Evolutionary conservation across 2,113 vertebrate species (phyloP).

Genomic region (Poecile atricapillus): DNA sequence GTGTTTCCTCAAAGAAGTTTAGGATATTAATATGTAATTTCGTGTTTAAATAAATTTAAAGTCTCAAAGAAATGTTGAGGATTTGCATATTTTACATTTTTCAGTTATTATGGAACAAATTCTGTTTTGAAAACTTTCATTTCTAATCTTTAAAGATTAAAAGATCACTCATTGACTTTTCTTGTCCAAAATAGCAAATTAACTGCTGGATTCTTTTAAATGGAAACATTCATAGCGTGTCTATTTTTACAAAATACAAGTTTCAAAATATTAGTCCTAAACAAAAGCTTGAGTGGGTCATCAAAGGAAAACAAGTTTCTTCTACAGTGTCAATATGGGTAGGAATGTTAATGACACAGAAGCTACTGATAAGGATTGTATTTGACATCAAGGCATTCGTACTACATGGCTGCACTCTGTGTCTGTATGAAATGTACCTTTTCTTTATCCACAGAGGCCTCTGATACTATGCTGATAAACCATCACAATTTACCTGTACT

Average conservation of each 20-base stretch:
- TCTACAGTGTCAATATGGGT: neutral
- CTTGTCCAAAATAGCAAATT: fast-evolving
- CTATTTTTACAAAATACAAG: neutral
- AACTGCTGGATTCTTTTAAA: neutral
- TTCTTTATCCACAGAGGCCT: neutral
- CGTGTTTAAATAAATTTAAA: neutral
- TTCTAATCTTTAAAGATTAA: neutral
- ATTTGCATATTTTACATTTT: neutral
- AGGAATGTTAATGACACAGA: neutral
- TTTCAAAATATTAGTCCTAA: neutral
- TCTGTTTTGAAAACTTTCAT: neutral
- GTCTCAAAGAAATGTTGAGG: neutral
- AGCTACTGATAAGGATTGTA: neutral
- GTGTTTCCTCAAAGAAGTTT: neutral
- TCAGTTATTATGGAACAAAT: neutral
- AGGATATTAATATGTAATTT: neutral
- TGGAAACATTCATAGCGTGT: neutral
- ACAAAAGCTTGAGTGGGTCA: neutral
- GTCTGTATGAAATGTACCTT: neutral
- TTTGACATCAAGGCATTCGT: neutral
- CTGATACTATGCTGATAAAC: neutral
- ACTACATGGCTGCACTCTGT: neutral
- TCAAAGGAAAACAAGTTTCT: neutral
- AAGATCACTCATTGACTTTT: neutral
- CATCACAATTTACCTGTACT: constrained; percentile 83